Base-by-base conservation (phyloP, 2,888 invertebrate species). In the Alentia gelatinosa region DNA sequence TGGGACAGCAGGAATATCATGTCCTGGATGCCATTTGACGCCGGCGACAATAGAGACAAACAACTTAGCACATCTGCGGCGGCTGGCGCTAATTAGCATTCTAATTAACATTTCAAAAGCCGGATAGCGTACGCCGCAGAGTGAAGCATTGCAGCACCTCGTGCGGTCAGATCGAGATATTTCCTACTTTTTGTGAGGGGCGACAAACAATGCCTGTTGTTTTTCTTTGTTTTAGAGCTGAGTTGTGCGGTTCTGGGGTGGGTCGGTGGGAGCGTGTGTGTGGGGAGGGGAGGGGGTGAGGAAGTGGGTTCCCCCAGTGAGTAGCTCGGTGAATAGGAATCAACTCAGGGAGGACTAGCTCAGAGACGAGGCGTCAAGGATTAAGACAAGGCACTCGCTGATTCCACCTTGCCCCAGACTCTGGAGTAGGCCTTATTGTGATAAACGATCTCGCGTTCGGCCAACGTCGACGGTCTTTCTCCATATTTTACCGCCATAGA, bases 61-160 rank as follows among this genome's bases (percentile, higher is more conserved):
- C 79, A 79, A 79, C 26, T 39, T 79, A 79, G 39, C 79, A 39
- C 79, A 35, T 37, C 39, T n/a, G 39, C 37, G 37, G 23, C 12
- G 39, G 12, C 1, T 5, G 35, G 37, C 37, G 79, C 79, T 79
- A 35, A 37, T 79, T 79, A 79, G 39, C 68, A 79, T 39, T 15
- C 79, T 79, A 79, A 79, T 79, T 79, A 79, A 79, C 79, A 79
- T 79, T 79, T 79, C 79, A 79, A 37, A 79, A 35, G 79, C 5
- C 37, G 39, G 79, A 79, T 79, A 26, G 68, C 26, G 12, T 68
- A 68, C 26, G 30, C 26, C 12, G 33, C 26, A 68, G 9, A 47
- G 19, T 7, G 19, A 19, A 19, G 47, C 9, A 47, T 12, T 47
- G 68, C 33, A 68, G 30, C 5, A n/a, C 23, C 23, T 19, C 3